Base-by-base conservation (phyloP, 2,888 invertebrate species). In the Macrosiphum euphorbiae region DNA sequence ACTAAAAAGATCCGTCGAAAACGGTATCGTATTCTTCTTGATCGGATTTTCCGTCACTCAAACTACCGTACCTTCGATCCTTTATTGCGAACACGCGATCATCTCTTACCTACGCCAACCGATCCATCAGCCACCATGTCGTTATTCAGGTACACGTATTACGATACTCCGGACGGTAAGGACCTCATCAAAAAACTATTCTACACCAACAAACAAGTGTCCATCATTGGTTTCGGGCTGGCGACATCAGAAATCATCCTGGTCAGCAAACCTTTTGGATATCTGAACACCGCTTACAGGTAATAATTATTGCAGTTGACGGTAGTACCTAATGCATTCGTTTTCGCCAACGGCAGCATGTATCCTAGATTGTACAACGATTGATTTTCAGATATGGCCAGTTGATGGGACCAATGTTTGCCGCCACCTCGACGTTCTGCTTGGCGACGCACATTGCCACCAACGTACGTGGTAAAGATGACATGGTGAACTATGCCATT, bases 161-260 rank as follows among this genome's bases (percentile, higher is more conserved):
- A 94, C 85, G 94, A 94, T 55, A 24, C 94, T 13, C 94, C 94
- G 58, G 94, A 94, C n/a, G 94, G 94, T 0, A 16, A 90, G 4
- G 94, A 94, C 20, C 90, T 94, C 26, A 2, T 52, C 0, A 94
- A 94, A 41, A 94, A 94, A 67, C 41, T 94, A 44, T 44, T 94
- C 28, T 94, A 67, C 90, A 85, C 90, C 41, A 86, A 52, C 86
- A 94, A 94, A 87, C 7, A 85, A 13, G 90, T 94, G 16, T 58
- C 94, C 35, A 67, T 94, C 11, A 28, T 94, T 7, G 94, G 94
- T 0, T 94, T 94, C 50, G 94, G 94, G 2, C 41, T 94, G n/a
- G 90, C 94, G 28, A 20, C 94, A n/a, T 41, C 94, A 11, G 94
- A 94, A n/a, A 90, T 94, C 50, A 90, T 94, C 2, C 11, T 94